Conservation (phyloP, 2,888 invertebrate genomes). For the Cabera pusaria region DNA sequence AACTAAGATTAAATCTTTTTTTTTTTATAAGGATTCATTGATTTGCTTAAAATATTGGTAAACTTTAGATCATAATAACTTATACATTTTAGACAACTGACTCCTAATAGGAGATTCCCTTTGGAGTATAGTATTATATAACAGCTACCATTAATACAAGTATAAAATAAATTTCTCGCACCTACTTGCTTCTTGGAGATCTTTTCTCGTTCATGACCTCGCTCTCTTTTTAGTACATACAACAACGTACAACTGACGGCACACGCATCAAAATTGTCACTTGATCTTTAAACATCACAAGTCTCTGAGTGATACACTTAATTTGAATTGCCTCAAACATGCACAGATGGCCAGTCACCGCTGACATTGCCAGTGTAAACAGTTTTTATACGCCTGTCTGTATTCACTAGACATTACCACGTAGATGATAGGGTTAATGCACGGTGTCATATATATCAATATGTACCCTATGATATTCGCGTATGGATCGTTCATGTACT, state of each 20-base stretch:
- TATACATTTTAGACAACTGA: no score
- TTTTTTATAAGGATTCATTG: no score
- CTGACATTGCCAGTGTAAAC: constrained; percentile 83
- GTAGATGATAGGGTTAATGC: constrained; percentile 95
- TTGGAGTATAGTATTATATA: not conserved
- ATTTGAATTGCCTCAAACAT: constrained; percentile 4
- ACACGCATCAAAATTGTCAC: no score
- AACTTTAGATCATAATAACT: no score
- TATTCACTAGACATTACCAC: constrained; percentile 97
- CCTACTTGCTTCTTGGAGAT: no score
- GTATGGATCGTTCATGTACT: constrained; percentile 83
- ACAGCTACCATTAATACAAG: constrained; percentile 16
- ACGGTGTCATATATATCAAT: constrained; percentile 92
- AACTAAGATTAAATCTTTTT: no score
- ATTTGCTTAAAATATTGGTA: no score
- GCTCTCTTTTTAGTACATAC: not conserved
- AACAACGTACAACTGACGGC: no score
- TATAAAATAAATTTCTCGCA: constrained; percentile 1
- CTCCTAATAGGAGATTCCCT: no score
- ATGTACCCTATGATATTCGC: constrained; percentile 93
- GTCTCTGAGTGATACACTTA: not conserved
- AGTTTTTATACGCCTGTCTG: constrained; percentile 92
- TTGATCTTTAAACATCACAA: no score
- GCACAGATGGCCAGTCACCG: constrained; percentile 10
- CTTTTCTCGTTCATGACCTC: no score